Evolutionary conservation across 2,797 vertebrate genomes (phyloP).

Genomic region (Calcarius lapponicus): DNA sequence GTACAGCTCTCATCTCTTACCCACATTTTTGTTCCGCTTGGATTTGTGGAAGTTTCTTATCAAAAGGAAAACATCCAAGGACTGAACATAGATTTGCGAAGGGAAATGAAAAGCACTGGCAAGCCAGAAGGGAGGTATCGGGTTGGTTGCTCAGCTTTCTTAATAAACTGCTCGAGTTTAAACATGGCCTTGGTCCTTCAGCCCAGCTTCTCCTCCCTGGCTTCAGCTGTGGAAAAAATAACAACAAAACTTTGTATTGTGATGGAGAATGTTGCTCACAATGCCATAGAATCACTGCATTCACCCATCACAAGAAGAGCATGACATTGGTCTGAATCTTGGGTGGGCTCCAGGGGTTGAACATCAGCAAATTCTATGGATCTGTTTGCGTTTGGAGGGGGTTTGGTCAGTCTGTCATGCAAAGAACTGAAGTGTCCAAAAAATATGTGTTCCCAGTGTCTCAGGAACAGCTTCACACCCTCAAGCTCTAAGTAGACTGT

Average conservation of each 20-base stretch:
- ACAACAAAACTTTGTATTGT: not conserved
- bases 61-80: not conserved
- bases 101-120: not conserved
- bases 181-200: not conserved
- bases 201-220: not conserved
- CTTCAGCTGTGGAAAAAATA: conserved; percentile 8
- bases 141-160: not conserved
- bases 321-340: not conserved
- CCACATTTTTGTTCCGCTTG: not conserved
- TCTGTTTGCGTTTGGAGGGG: not conserved
- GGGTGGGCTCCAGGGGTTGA: not conserved
- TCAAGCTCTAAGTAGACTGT: not conserved
- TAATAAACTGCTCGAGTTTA: not conserved
- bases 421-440: not conserved
- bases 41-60: not conserved
- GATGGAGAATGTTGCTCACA: not conserved
- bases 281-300: not conserved
- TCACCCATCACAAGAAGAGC: not conserved
- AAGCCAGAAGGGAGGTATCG: not conserved
- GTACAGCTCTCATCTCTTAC: not conserved
- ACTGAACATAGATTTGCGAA: not conserved
- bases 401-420: not conserved
- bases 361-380: not conserved
- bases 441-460: not conserved
- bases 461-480: not conserved